Evolutionary conservation across 2,888 invertebrate species (phyloP).

Genomic region (Drosophila prostipennis): DNA sequence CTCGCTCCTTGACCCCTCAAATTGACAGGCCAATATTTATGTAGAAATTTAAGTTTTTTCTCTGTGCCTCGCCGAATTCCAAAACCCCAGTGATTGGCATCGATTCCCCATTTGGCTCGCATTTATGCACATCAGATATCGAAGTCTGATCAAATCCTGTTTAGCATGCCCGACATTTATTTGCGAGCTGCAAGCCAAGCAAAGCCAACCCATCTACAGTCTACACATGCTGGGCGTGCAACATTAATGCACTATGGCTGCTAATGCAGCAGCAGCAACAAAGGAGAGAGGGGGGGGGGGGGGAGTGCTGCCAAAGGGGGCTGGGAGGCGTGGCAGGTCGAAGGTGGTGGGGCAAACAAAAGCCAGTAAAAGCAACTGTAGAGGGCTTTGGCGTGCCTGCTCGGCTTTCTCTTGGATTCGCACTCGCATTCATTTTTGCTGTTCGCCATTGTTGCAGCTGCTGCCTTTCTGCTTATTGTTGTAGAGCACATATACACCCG

Average conservation of each 20-base stretch:
- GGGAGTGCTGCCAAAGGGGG: background rate
- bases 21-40: background rate
- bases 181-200: conserved; percentile 1
- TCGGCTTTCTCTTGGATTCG: conserved; percentile 15
- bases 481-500: conserved; percentile 33
- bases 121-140: conserved; percentile 10
- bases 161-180: conserved; percentile 27
- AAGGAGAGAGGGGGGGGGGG: conserved; percentile 4
- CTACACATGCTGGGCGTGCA: conserved; percentile 39
- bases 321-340: conserved; percentile 3
- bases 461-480: conserved; percentile 59
- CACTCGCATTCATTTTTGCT: conserved; percentile 55
- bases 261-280: conserved; percentile 57
- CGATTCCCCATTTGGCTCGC: conserved; percentile 12
- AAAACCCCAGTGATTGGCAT: conserved; percentile 2
- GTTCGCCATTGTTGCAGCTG: conserved; percentile 70
- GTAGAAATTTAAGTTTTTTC: background rate
- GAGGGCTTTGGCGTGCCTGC: conserved; percentile 20
- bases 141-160: conserved; percentile 16
- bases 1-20: background rate
- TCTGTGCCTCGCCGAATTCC: too few relatives aligned
- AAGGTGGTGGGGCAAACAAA: conserved; percentile 51
- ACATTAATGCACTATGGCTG: conserved; percentile 69
- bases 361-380: conserved; percentile 73
- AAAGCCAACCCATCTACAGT: conserved; percentile 25